Evolutionary conservation across 2,797 vertebrate genomes (phyloP).

Genomic region (Morus bassanus): DNA sequence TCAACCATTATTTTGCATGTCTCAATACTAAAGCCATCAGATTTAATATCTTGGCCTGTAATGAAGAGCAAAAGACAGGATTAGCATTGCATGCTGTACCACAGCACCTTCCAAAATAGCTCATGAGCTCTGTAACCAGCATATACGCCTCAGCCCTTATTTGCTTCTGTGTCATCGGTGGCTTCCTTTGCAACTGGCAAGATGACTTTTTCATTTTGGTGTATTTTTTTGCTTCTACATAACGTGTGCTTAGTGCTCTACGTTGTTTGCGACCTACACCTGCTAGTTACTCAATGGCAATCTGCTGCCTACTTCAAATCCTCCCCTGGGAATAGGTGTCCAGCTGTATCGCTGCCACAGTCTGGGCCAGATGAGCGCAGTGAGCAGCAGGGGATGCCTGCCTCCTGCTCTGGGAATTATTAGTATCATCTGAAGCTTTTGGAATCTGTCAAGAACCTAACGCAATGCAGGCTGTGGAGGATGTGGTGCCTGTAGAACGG

Average conservation of each 20-base stretch:
- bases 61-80: neutral
- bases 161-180: rapidly evolving
- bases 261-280: neutral
- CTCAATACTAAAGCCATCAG: constrained; percentile 82
- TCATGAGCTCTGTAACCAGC: neutral
- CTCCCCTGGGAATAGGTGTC: neutral
- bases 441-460: neutral
- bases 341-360: neutral
- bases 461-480: neutral
- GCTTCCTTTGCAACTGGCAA: neutral
- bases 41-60: constrained; percentile 81
- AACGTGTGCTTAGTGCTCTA: neutral
- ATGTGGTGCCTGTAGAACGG: too few relatives aligned
- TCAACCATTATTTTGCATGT: constrained; percentile 89
- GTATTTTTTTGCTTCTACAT: neutral
- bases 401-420: neutral
- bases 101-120: neutral
- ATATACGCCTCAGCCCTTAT: neutral
- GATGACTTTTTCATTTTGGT: neutral
- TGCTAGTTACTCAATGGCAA: neutral
- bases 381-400: neutral
- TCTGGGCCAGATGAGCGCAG: neutral
- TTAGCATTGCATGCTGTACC: neutral
- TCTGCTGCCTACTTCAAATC: neutral
- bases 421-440: neutral